phyloP scores from a whole-genome alignment of 2,797 vertebrate species.

The Clarias pachynema region DNA sequence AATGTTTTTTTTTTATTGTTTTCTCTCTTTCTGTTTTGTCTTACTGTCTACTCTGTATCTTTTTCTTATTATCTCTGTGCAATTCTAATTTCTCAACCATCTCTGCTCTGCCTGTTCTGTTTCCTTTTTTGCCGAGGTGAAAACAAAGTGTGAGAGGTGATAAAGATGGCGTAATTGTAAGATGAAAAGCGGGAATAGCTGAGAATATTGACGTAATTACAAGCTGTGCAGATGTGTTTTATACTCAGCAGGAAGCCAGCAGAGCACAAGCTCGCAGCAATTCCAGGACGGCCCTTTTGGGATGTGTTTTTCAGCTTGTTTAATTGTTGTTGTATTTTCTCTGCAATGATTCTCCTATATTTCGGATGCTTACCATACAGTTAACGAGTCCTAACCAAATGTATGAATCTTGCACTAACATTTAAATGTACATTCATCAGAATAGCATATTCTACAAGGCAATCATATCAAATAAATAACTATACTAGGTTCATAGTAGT shows the following conservation, averaged over 20 bases:
- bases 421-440: not conserved
- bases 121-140: conserved; percentile 25
- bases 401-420: not conserved
- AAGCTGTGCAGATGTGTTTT: conserved; percentile 44
- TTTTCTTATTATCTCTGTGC: not conserved
- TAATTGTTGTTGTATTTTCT: not conserved
- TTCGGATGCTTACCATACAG: not conserved
- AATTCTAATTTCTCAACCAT: not conserved
- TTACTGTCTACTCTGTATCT: not conserved
- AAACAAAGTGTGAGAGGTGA: conserved; percentile 19
- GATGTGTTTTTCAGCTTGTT: conserved; percentile 10
- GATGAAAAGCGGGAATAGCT: conserved; percentile 11
- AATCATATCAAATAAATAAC: not conserved
- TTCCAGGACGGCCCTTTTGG: conserved; percentile 14
- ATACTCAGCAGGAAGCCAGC: conserved; percentile 6
- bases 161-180: conserved; percentile 27
- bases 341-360: not conserved
- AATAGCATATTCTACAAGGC: not conserved
- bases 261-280: not conserved
- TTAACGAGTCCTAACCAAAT: not conserved
- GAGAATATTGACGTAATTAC: conserved; percentile 42
- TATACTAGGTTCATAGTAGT: not conserved
- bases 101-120: not conserved
- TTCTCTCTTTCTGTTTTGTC: not conserved
- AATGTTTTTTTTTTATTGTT: not conserved